Base-by-base conservation (phyloP, 2,113 vertebrate species). In the Larimichthys crocea region DNA sequence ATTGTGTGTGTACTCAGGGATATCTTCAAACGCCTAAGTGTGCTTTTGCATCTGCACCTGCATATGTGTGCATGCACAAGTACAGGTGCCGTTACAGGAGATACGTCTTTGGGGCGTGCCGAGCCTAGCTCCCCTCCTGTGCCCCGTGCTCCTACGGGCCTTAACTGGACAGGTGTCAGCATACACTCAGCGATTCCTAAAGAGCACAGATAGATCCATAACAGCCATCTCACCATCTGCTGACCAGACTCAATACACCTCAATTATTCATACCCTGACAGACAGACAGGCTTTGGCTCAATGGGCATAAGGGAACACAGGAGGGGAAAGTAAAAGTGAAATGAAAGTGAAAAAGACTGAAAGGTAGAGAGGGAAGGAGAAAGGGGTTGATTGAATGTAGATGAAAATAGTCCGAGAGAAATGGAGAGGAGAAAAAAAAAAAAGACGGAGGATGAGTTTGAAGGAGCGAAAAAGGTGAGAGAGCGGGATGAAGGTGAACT, bases 141-240 rank as follows among this genome's bases (percentile, higher is more conserved):
- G 17, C 17, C 40, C 50, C 3, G 17, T n/a, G 57, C 22, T 82
- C 69, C 70, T 56, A 72, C 65, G 79, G 79, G 88, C 40, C 52
- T 66, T 46, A 57, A 79, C 87, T 61, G 87, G 84, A 90, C 90
- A 93, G 91, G 91, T 91, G 92, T 92, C 86, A 62, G 84, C 69
- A 73, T 73, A 84, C 75, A 83, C 85, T 80, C 85, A 81, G 85
- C 40, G 22, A 63, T 78, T 90, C 82, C 68, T 83, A 80, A 91
- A 90, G 87, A 91, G 87, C 88, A 63, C 56, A 49, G 82, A 86
- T 81, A 74, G 88, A 90, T 90, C 90, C 81, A 82, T 75, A 86
- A 84, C 65, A 31, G 86, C 88, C 82, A 88, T 91, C 90, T 85
- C 68, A 69, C 91, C 93, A 94, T 94, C 93, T 94, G 94, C 89